These are phyloP conservation scores for Carterocephalus palaemon DNA, from an alignment of 2,888 invertebrate genomes.

Conservation along the genomic window DNA sequence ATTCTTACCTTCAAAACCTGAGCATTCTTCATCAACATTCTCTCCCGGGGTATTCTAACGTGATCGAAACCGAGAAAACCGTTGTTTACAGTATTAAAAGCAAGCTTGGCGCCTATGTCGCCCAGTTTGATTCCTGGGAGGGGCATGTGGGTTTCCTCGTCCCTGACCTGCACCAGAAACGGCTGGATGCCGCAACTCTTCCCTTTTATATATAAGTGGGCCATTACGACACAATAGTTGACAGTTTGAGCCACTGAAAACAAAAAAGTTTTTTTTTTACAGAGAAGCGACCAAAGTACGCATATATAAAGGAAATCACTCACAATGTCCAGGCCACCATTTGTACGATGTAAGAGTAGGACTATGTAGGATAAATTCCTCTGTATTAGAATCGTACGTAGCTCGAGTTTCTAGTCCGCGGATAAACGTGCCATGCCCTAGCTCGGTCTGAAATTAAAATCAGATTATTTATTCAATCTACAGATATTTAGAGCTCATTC, in stretches of 20 bases:
- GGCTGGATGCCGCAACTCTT: constrained; percentile 92
- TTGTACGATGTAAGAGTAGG: constrained; percentile 93
- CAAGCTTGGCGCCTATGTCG: constrained; percentile 96
- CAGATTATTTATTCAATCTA: too few relatives aligned
- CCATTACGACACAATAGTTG: constrained; percentile 94
- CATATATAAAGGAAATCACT: constrained; percentile 73
- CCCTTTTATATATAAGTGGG: constrained; percentile 91
- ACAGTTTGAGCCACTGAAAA: constrained; percentile 93
- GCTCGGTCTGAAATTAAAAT: constrained; percentile 85
- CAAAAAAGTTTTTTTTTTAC: too few relatives aligned
- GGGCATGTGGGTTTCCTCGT: constrained; percentile 92
- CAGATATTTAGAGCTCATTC: not conserved
- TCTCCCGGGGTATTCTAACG: constrained; percentile 89
- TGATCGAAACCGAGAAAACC: constrained; percentile 94
- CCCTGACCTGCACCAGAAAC: constrained; percentile 93
- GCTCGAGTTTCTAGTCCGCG: constrained; percentile 95
- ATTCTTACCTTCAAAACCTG: constrained; percentile 83
- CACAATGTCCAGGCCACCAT: constrained; percentile 98
- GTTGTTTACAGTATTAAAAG: constrained; percentile 93
- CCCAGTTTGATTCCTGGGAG: constrained; percentile 92
- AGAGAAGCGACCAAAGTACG: too few relatives aligned
- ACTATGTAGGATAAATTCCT: constrained; percentile 92
- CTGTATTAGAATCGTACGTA: constrained; percentile 88
- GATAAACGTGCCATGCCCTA: constrained; percentile 97
- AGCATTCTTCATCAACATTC: constrained; percentile 96